Base-by-base conservation (phyloP, 2,797 vertebrate genomes). In the Pogonophryne albipinna region DNA sequence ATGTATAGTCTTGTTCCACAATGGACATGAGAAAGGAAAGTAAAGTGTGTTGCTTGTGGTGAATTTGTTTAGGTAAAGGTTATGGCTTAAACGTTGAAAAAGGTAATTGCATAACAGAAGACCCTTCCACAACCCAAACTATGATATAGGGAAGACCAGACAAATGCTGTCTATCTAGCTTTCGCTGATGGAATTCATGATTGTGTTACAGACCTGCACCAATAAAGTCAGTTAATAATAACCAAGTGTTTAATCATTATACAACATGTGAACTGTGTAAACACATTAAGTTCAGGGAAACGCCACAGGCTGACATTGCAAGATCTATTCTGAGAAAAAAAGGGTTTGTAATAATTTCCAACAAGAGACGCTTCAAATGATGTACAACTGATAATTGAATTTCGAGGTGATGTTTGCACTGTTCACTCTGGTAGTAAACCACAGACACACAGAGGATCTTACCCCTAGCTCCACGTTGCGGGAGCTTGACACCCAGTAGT, bases 401-500 rank as follows among this genome's bases (percentile, higher is more conserved):
- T 59, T 57, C 19, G 53, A n/a, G 11, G 17, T 15, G 15, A 31
- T 58, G 27, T 53, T 42, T 56, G 16, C n/a, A 71, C 3, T 42
- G n/a, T 59, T 23, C 6, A 12, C 7, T 16, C 16, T 11, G 19
- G 5, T 6, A 46, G 1, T 47, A 52, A 20, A 49, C 5, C 13
- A 51, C 41, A 66, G 1, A 20, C 15, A 47, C 41, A 68, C 50
- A 38, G 0, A 45, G n/a, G 3, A 49, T 68, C 45, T 45, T 87
- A 99, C 97, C 96, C 99, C 97, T 55, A 99, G 92, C 74, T 97
- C 97, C 75, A 95, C 64, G 6, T 96, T 98, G 69, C 96, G 96
- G 16, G 97, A 97, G 91, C 95, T 98, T 7, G 97, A 96, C 23
- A 97, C 93, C 98, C 98, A 99, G 87, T 99, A 99, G 92, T 98